Conservation (phyloP, 2,113 vertebrate species). For the Hippocampus barbouri region DNA sequence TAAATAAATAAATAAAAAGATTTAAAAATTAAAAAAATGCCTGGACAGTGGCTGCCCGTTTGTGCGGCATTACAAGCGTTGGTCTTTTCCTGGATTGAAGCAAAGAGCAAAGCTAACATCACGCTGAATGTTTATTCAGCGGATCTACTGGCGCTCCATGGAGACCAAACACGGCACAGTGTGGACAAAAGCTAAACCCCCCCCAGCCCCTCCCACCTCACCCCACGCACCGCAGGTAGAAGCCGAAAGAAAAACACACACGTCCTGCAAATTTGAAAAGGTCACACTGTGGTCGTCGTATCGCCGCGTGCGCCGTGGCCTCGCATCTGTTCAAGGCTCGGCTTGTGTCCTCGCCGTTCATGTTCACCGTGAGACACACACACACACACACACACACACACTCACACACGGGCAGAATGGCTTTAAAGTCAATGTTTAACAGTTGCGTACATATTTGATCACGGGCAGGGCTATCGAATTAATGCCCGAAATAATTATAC, state of each 20-base stretch:
- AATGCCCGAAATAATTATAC: conserved; percentile 16
- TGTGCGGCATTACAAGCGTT: not conserved
- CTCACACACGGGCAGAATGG: not conserved
- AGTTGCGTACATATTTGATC: conserved; percentile 38
- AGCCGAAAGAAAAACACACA: conserved; percentile 27
- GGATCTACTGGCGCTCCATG: conserved; percentile 16
- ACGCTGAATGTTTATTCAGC: conserved; percentile 14
- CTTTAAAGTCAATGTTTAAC: conserved; percentile 25
- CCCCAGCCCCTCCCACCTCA: too few species aligned
- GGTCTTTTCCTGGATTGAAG: not conserved
- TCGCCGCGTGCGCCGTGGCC: conserved; percentile 19
- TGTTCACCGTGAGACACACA: not conserved
- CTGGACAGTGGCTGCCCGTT: not conserved
- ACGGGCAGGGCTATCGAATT: conserved; percentile 4
- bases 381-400: not conserved
- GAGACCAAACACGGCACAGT: conserved; percentile 3
- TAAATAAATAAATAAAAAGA: too few species aligned
- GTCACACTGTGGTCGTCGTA: conserved; percentile 34
- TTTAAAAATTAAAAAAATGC: not conserved
- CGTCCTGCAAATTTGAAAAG: conserved; percentile 43
- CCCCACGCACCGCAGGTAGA: conserved; percentile 12
- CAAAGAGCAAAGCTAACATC: conserved; percentile 4
- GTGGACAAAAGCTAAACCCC: conserved; percentile 15
- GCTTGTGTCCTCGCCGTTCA: conserved; percentile 8
- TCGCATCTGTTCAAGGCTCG: conserved; percentile 35